Evolutionary conservation across 2,113 vertebrate genomes (phyloP), one percentile per base, ranked within the genome.

Genomic region (Lepisosteus oculatus): DNA sequence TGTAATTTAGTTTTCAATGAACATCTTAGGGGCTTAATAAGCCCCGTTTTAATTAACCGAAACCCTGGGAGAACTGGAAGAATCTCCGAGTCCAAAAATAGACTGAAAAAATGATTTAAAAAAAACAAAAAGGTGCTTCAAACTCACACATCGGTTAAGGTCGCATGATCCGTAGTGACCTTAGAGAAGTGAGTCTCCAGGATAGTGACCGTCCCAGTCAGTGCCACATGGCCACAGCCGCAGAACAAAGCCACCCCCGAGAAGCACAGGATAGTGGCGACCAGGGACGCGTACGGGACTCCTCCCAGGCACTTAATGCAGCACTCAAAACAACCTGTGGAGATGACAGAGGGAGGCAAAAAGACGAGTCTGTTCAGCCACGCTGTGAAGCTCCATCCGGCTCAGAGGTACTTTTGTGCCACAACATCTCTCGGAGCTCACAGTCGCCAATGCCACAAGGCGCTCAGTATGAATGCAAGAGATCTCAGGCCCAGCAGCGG

Each of bases 291-390:
- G 3, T 99, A 99, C 55, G 97, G 97, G 79, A 99, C 97, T 54
- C 97, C 97, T 69, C 97, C 97, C 87, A 99, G 91, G 91, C 97
- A 99, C 89, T 96, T 97, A 87, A 99, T 97, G 88, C 97, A 99
- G 92, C 97, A 99, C 87, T 99, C 97, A 74, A 98, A 97, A 88
- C 97, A 99, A 90, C 97, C 97, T 99, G 88, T 59, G 87, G 80
- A 77, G 69, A 76, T 69, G 80, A 78, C 59, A 8, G 12, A 43
- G 3, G 13, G 14, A 68, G 43, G 55, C 29, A 29, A 29, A 29
- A 29, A 29, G 29, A 29, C 29, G 29, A 29, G 29, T 29, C 1
- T 29, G 29, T 61, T 67, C 43, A 51, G 43, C 8, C 71, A 61
- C 29, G 29, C 29, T 29, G 29, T 29, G 29, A 29, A 29, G 29